A percentile compares a stretch with the other conserved stretches of the same genome.
Conservation (phyloP, 2,888 invertebrate genomes). For the Sinodicranocentrus sp. region DNA sequence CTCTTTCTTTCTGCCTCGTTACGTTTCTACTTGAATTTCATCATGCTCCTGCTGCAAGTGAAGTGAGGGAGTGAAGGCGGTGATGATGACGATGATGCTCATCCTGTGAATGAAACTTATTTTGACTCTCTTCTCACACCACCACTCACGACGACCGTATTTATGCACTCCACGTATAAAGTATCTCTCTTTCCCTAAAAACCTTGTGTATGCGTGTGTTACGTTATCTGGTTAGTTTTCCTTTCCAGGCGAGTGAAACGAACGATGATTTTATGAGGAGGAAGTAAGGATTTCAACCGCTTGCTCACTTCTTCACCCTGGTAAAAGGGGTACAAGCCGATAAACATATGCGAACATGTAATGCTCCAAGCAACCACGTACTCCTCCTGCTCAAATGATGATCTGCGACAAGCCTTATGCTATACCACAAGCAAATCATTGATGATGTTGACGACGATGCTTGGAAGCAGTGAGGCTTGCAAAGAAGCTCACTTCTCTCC, state of each 20-base stretch:
- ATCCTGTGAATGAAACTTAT: constrained; percentile 43
- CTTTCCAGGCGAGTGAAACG: constrained; percentile 37
- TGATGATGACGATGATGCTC: constrained; percentile 56
- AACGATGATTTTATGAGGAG: constrained; percentile 63
- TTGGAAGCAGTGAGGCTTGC: constrained; percentile 58
- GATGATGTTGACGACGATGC: constrained; percentile 57
- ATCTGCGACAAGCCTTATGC: background rate
- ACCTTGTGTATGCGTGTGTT: background rate
- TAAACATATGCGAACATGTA: constrained; percentile 16
- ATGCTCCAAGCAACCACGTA: background rate
- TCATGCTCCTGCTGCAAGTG: constrained; percentile 44
- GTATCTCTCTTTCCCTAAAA: too few relatives aligned
- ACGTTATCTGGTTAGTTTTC: constrained; percentile 41
- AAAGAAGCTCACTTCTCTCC: constrained; percentile 10
- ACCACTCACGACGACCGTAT: background rate
- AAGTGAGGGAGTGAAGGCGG: constrained; percentile 13
- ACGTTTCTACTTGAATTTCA: constrained; percentile 61
- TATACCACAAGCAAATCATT: constrained; percentile 60
- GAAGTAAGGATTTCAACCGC: constrained; percentile 65
- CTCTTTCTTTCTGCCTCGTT: constrained; percentile 62
- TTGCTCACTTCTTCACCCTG: too few relatives aligned
- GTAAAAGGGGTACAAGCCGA: constrained; percentile 26
- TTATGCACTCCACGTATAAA: too few relatives aligned
- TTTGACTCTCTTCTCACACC: constrained; percentile 51
- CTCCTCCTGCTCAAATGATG: background rate